Evolutionary conservation across 2,797 vertebrate genomes (phyloP).

Genomic region (Buphagus erythrorhynchus): DNA sequence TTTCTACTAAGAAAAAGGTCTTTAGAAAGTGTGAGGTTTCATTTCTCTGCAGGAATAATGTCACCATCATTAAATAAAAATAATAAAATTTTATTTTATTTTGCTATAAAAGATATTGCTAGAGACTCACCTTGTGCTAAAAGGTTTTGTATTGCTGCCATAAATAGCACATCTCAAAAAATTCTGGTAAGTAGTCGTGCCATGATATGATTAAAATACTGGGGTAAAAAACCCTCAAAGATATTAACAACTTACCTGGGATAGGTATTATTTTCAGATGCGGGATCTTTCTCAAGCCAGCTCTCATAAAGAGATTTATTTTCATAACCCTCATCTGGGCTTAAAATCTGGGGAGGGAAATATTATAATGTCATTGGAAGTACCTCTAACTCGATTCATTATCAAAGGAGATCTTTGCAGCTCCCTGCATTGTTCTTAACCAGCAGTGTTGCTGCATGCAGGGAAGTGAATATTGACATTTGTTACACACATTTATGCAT

Average conservation of each 20-base stretch:
- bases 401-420: background rate
- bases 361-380: background rate
- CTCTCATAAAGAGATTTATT: slow-evolving; percentile 89
- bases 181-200: background rate
- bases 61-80: background rate
- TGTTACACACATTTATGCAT: background rate
- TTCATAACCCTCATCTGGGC: slow-evolving; percentile 91
- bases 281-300: slow-evolving; percentile 90
- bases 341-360: slow-evolving; percentile 81
- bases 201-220: background rate
- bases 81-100: background rate
- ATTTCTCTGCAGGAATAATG: background rate
- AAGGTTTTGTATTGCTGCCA: background rate
- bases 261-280: slow-evolving; percentile 78
- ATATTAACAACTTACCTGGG: slow-evolving; percentile 81
- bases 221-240: background rate
- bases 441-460: background rate
- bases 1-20: background rate
- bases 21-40: background rate
- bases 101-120: background rate
- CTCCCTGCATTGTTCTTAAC: background rate
- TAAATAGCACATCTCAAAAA: background rate
- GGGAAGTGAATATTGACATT: background rate
- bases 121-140: background rate
- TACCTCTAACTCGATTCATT: background rate